Evolutionary conservation across 1,140 invertebrate species (phyloP).

Genomic region (Ceratina japonica): DNA sequence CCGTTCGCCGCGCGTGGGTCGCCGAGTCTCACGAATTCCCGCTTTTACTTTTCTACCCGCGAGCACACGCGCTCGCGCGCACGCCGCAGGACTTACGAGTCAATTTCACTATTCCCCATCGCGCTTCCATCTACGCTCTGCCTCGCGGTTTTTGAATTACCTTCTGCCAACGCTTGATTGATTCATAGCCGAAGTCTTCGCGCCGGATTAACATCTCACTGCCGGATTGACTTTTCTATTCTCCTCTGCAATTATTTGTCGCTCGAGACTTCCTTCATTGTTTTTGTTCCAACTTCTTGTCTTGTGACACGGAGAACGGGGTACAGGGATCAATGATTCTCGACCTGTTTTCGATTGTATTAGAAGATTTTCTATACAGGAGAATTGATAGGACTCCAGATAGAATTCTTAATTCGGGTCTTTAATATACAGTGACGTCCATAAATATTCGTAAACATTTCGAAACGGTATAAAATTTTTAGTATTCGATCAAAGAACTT

Average conservation of each 20-base stretch:
- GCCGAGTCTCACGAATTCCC: constrained; percentile 60
- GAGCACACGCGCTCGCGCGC: neutral
- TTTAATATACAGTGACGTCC: no score
- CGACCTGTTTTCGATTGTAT: no score
- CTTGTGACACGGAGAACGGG: no score
- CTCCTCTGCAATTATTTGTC: neutral
- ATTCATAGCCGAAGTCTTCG: constrained; percentile 35
- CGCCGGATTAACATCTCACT: constrained; percentile 17
- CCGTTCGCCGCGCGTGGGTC: constrained; percentile 55
- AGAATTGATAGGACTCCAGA: no score
- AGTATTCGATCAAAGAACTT: no score
- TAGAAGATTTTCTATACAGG: no score
- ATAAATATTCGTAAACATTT: no score
- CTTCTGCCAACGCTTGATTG: constrained; percentile 28
- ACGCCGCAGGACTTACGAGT: constrained; percentile 30
- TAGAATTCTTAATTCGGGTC: no score
- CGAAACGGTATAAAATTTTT: no score
- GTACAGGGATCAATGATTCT: no score
- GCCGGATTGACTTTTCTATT: neutral
- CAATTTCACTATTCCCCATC: constrained; percentile 37
- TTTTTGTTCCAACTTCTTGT: neutral
- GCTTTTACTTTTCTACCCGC: no score
- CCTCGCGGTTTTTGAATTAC: constrained; percentile 28
- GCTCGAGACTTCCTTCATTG: neutral
- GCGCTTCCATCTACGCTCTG: neutral